phyloP scores from a whole-genome alignment of 2,888 invertebrate genomes.

The Achlya flavicornis region DNA sequence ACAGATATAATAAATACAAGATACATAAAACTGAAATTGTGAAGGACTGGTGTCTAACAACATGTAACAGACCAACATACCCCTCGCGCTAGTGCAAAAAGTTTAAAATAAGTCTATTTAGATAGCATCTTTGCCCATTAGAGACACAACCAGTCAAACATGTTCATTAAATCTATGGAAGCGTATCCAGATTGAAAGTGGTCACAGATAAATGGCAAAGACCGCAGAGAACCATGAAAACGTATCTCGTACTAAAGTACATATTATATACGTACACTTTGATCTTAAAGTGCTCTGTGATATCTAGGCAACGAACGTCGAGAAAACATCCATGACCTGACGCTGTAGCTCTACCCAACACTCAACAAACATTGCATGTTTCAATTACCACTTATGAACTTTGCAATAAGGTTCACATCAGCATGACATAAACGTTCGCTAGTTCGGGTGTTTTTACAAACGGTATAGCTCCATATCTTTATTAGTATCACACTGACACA shows the following conservation, averaged over 20 bases:
- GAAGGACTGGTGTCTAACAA: too few species aligned
- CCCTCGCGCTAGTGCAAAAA: too few species aligned
- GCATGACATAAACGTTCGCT: neutral
- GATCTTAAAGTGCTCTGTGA: neutral
- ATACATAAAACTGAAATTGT: too few species aligned
- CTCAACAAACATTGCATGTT: neutral
- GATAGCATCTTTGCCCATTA: too few species aligned
- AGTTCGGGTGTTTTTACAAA: neutral
- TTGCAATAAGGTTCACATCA: slow-evolving; percentile 1
- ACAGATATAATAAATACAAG: too few species aligned
- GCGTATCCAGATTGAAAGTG: too few species aligned
- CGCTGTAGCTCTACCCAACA: neutral
- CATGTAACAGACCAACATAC: too few species aligned
- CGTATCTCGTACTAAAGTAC: neutral
- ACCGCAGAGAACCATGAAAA: neutral
- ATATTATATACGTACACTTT: neutral
- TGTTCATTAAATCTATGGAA: too few species aligned
- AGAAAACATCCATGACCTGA: slow-evolving; percentile 7
- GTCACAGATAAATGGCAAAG: too few species aligned
- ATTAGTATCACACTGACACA: slow-evolving; percentile 7
- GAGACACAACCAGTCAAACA: too few species aligned
- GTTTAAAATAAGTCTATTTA: too few species aligned
- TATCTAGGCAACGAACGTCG: slow-evolving; percentile 1
- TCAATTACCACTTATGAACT: neutral
- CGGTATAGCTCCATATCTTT: neutral